Evolutionary conservation across 2,113 vertebrate species (phyloP), one percentile per base, ranked within the genome.

Genomic region (Loxodonta africana): DNA sequence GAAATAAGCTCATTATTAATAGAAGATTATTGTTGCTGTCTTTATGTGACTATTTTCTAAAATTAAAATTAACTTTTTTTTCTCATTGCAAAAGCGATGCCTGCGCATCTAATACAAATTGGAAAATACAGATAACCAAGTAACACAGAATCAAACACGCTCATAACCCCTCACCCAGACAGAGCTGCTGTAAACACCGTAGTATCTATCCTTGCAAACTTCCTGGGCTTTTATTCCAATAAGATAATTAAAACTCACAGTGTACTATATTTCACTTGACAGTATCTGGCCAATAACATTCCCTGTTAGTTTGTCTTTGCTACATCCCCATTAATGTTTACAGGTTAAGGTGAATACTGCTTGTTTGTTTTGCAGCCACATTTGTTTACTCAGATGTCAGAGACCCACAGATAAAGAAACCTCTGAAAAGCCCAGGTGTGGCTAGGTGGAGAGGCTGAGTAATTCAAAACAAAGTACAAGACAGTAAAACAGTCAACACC

Each of bases 1-100:
- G 91, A 97, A 96, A 94, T 94, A 97, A 98, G 86, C 96, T 97
- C 93, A 97, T 98, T 97, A 96, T 94, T 97, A 97, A 89, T 89
- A 85, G 92, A 71, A 96, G 94, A 96, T 97, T 96, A 83, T 89
- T 95, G 3, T 96, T 80, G 84, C 96, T 94, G 94, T 92, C 93
- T 96, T 93, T 94, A n/a, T 97, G 88, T 96, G 95, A 97, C 88
- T 94, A 28, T 94, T 97, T 97, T 90, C 91, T 92, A 91, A 91
- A 97, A 94, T 97, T 94, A 97, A 97, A 95, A 96, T 92, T 92
- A 73, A 80, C 53, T 69, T 57, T 69, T 91, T 88, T 91, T 95
- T 82, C 67, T 94, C 37, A 57, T 73, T 96, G 95, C 41, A 91
- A 81, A 94, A 94, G 62, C 44, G 91, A 46, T 65, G 83, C 21